Evolutionary conservation across 2,888 invertebrate species (phyloP).

Genomic region (Microchrysa polita): DNA sequence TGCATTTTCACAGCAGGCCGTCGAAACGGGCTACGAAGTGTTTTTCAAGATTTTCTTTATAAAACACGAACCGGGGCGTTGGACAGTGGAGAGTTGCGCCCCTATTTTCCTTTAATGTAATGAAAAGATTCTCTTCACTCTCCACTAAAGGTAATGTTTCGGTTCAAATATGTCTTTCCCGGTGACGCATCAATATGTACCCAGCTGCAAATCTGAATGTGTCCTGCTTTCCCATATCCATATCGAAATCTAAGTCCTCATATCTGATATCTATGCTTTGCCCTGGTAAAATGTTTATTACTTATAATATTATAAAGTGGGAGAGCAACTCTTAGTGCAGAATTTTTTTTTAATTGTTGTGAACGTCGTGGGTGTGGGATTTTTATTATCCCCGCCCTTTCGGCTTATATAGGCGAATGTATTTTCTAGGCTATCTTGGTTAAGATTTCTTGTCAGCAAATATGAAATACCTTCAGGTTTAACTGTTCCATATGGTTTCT

Average conservation of each 20-base stretch:
- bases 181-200: no score
- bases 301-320: background rate
- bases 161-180: no score
- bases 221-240: background rate
- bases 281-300: background rate
- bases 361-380: background rate
- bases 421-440: background rate
- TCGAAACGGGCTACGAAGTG: no score
- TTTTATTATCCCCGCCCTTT: background rate
- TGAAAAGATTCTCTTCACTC: no score
- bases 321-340: background rate
- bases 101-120: no score
- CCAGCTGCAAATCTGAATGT: background rate
- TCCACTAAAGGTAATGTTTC: no score
- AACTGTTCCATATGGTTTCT: background rate
- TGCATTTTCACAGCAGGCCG: no score
- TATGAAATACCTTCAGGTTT: background rate
- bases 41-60: no score
- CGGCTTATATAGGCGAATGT: background rate
- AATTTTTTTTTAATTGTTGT: background rate
- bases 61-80: no score
- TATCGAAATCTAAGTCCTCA: background rate
- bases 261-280: background rate
- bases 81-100: no score
- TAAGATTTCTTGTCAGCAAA: background rate